phyloP scores from a whole-genome alignment of 1,140 invertebrate species.

The Tetramorium alpestre region DNA sequence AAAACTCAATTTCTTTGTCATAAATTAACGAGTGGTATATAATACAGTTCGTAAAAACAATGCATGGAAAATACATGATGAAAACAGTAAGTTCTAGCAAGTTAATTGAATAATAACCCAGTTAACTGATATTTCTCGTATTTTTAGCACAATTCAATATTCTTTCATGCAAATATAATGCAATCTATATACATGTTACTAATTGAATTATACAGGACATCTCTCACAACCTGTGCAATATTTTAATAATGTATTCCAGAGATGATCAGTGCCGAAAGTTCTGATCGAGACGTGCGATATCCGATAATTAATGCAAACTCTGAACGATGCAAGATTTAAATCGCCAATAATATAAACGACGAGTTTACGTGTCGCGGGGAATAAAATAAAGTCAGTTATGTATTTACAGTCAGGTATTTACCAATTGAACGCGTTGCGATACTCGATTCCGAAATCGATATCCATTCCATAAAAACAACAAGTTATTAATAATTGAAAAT shows the following conservation, averaged over 20 bases:
- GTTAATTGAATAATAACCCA: constrained; percentile 9
- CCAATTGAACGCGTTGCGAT: neutral
- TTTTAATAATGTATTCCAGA: neutral
- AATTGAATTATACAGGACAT: neutral
- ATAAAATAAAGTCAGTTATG: neutral
- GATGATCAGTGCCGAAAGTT: neutral
- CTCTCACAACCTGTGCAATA: neutral
- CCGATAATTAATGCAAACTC: neutral
- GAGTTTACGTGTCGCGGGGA: neutral
- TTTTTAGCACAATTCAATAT: constrained; percentile 2
- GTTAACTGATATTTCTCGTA: neutral
- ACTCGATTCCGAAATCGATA: neutral
- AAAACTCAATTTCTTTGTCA: neutral
- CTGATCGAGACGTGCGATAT: neutral
- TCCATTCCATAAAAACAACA: neutral
- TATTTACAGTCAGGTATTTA: neutral
- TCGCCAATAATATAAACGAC: neutral
- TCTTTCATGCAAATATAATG: constrained; percentile 5
- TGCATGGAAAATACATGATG: neutral
- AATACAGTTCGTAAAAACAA: neutral
- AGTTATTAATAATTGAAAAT: neutral
- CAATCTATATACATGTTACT: neutral
- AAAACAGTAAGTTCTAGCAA: neutral
- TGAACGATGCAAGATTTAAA: neutral
- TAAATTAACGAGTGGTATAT: neutral